phyloP scores from a whole-genome alignment of 2,113 vertebrate species.

The Rhagologus leucostigma region DNA sequence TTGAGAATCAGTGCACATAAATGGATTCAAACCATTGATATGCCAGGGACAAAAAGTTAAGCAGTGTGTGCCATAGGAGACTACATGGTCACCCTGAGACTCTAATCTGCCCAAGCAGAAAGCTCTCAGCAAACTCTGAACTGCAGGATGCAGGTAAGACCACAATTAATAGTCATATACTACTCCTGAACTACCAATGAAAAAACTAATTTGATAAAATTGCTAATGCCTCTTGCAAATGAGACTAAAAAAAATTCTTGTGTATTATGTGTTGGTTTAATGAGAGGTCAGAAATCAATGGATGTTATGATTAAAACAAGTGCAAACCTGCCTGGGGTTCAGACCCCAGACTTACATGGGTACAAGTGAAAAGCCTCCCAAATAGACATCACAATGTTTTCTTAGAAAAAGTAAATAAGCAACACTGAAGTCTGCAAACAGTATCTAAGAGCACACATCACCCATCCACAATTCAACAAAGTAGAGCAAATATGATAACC shows the following conservation, averaged over 20 bases:
- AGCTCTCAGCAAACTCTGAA: background rate
- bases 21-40: background rate
- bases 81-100: background rate
- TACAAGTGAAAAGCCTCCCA: background rate
- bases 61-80: background rate
- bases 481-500: background rate
- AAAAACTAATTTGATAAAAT: background rate
- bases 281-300: background rate
- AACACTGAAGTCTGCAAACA: background rate
- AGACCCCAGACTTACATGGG: accelerated
- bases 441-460: background rate
- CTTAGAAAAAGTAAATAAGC: background rate
- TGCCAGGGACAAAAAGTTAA: background rate
- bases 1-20: background rate
- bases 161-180: background rate
- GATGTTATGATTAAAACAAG: background rate
- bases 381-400: background rate
- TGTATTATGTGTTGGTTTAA: background rate
- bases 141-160: background rate
- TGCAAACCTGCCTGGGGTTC: background rate
- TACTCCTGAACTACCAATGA: background rate
- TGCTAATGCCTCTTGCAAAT: background rate
- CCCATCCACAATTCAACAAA: background rate
- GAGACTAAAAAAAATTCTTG: background rate
- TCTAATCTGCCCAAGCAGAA: background rate